phyloP scores from a whole-genome alignment of 2,888 invertebrate genomes.

The Latheticus oryzae region DNA sequence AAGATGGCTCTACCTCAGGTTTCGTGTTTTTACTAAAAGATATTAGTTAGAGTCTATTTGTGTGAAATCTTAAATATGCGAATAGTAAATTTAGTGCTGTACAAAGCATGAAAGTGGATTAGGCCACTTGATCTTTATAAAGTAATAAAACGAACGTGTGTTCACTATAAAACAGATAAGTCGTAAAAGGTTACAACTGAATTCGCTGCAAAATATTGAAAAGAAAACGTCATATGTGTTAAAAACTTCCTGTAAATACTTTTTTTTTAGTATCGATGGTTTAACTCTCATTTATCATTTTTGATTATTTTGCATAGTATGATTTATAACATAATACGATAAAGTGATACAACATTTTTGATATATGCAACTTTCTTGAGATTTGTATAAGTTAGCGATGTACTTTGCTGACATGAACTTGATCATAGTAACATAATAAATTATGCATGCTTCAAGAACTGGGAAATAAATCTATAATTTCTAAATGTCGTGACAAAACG shows the following conservation, averaged over 20 bases:
- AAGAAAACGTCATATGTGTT: conserved; percentile 41
- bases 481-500: conserved; percentile 31
- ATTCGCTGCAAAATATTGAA: conserved; percentile 48
- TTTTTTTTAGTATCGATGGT: not conserved
- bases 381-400: conserved; percentile 41
- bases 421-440: conserved; percentile 43
- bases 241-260: not conserved
- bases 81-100: conserved; percentile 47
- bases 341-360: not conserved
- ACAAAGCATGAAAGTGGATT: conserved; percentile 53
- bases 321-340: not conserved
- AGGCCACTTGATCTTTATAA: conserved; percentile 55
- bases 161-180: conserved; percentile 53
- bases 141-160: conserved; percentile 54
- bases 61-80: too few relatives aligned
- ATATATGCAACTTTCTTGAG: conserved; percentile 19
- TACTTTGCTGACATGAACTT: conserved; percentile 37
- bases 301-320: conserved; percentile 2
- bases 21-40: too few relatives aligned
- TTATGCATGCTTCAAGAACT: conserved; percentile 42
- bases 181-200: conserved; percentile 53
- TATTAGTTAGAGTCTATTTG: too few relatives aligned
- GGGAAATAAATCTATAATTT: conserved; percentile 39
- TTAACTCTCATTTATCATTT: conserved; percentile 3
- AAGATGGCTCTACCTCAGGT: too few relatives aligned